Percentiles rank a stretch among this genome's conserved stretches.
Evolutionary conservation across 1,140 invertebrate genomes (phyloP).

Genomic region (Octopus bimaculoides): DNA sequence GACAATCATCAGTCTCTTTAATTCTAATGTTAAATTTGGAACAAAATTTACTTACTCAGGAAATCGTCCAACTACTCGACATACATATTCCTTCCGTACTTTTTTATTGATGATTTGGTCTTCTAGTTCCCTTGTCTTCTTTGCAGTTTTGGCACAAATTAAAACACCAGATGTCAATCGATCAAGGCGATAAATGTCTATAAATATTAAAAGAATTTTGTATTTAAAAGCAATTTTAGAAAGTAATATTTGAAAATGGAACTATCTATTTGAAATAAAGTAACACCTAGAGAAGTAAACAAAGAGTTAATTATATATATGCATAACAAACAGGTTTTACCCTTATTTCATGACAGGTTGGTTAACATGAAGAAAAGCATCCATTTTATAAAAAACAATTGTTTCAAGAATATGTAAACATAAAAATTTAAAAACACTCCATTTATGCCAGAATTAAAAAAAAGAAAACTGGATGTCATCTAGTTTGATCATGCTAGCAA

Average conservation of each 20-base stretch:
- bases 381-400: too few relatives aligned
- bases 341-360: too few relatives aligned
- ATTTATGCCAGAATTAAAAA: too few relatives aligned
- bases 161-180: slow-evolving; percentile 91
- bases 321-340: too few relatives aligned
- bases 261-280: background rate
- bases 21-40: too few relatives aligned
- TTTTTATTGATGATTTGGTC: slow-evolving; percentile 82
- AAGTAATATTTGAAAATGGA: background rate
- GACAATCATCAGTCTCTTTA: too few relatives aligned
- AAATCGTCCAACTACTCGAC: slow-evolving; percentile 93
- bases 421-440: too few relatives aligned
- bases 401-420: too few relatives aligned
- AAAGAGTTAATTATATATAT: background rate
- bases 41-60: slow-evolving; percentile 74
- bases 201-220: slow-evolving; percentile 3
- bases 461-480: too few relatives aligned
- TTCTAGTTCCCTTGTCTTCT: slow-evolving; percentile 37
- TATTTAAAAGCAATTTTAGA: background rate
- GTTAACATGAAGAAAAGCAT: too few relatives aligned
- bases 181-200: slow-evolving; percentile 67
- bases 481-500: too few relatives aligned
- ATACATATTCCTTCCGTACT: slow-evolving; percentile 95
- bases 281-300: background rate
- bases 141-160: slow-evolving; percentile 78